phyloP scores from a whole-genome alignment of 2,113 vertebrate species.

The Anoplopoma fimbria region DNA sequence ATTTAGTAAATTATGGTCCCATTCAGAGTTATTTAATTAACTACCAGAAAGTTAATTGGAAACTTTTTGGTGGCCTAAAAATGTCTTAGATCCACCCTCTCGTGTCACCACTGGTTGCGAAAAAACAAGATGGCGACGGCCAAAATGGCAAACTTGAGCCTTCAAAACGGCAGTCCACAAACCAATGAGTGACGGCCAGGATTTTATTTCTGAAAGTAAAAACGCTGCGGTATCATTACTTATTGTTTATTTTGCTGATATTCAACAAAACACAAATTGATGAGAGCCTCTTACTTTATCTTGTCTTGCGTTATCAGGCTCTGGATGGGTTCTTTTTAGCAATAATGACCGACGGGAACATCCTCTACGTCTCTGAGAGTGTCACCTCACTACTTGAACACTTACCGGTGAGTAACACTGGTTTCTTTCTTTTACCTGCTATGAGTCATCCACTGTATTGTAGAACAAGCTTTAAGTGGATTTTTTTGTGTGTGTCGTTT shows the following conservation, averaged over 20 bases:
- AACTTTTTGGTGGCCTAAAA: background rate
- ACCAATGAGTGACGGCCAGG: background rate
- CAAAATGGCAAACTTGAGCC: background rate
- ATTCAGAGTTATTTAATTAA: background rate
- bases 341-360: conserved; percentile 99
- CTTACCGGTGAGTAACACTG: conserved; percentile 91
- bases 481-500: background rate
- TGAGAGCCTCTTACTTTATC: background rate
- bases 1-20: background rate
- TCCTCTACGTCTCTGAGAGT: conserved; percentile 98
- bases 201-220: background rate
- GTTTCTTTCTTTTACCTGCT: background rate
- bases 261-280: background rate
- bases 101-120: background rate
- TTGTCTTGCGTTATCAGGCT: conserved; percentile 85
- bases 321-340: conserved; percentile 99
- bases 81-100: background rate
- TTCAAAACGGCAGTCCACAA: background rate
- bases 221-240: background rate
- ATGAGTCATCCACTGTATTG: conserved; percentile 6
- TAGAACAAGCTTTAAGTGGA: conserved; percentile 18
- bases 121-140: background rate
- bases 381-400: conserved; percentile 99
- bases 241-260: background rate
- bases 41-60: background rate